Conservation (phyloP, 2,888 invertebrate genomes). For the Steromphala cineraria region DNA sequence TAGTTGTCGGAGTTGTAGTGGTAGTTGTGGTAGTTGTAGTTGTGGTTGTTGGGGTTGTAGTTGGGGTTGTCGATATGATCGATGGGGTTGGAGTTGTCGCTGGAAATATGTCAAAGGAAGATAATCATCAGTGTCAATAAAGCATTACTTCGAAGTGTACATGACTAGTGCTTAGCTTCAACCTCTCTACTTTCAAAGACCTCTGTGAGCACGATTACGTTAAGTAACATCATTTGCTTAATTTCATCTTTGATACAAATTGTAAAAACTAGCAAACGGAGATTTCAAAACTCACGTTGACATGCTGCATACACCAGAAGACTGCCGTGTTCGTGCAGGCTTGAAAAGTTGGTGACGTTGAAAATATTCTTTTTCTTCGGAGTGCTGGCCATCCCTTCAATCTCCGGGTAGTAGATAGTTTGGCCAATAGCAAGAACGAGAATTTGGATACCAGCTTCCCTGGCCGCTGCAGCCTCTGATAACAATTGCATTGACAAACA, state of each 20-base stretch:
- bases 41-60: neutral
- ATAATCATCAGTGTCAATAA: no score
- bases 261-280: no score
- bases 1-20: neutral
- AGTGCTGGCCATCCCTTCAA: conserved; percentile 35
- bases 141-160: no score
- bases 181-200: no score
- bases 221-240: no score
- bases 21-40: conserved; percentile 1
- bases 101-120: neutral
- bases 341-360: neutral
- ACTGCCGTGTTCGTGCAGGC: neutral
- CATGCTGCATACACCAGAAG: neutral
- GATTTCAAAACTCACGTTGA: neutral
- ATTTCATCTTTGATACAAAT: no score
- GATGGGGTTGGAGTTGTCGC: neutral
- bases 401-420: conserved; percentile 31
- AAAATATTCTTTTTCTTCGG: conserved; percentile 24
- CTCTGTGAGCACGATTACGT: no score
- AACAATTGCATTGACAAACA: neutral
- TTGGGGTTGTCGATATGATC: neutral
- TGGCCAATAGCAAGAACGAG: conserved; percentile 47
- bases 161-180: no score
- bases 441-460: conserved; percentile 33
- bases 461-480: conserved; percentile 23